These are phyloP conservation scores for Netta rufina DNA, from an alignment of 2,797 vertebrate genomes.

Conservation along the genomic window DNA sequence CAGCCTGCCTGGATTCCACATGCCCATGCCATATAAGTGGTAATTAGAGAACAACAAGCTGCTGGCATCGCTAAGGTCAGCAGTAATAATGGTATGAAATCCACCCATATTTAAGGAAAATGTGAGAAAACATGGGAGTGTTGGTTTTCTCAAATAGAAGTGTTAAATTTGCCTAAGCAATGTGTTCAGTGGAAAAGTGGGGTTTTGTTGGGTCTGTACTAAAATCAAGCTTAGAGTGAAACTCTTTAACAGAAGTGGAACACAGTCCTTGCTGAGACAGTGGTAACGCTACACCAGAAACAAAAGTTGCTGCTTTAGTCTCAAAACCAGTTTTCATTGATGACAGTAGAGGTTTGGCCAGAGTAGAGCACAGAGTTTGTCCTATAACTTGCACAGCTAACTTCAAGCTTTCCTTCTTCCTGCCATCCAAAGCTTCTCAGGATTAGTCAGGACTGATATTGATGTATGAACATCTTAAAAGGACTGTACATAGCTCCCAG, in stretches of 20 bases:
- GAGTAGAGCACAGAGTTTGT: background rate
- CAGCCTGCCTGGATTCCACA: background rate
- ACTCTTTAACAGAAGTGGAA: background rate
- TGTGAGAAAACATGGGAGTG: background rate
- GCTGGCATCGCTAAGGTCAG: background rate
- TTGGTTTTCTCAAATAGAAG: background rate
- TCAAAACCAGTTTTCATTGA: background rate
- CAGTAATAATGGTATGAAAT: background rate
- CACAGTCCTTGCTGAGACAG: background rate
- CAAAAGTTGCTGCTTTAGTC: background rate
- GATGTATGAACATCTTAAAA: constrained; percentile 65
- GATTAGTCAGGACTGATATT: constrained; percentile 45
- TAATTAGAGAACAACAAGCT: background rate
- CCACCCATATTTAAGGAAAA: background rate
- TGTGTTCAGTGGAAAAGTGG: accelerated
- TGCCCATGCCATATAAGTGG: background rate
- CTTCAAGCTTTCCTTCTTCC: constrained; percentile 35
- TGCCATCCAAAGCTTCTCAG: constrained; percentile 25
- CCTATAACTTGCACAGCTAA: constrained; percentile 14
- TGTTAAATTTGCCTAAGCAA: background rate
- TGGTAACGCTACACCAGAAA: background rate
- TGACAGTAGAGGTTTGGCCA: background rate
- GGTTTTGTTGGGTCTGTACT: background rate
- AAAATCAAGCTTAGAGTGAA: background rate
- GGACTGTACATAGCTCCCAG: constrained; percentile 54